Conservation (phyloP, 2,797 vertebrate species). For the Halcyon smyrnensis region DNA sequence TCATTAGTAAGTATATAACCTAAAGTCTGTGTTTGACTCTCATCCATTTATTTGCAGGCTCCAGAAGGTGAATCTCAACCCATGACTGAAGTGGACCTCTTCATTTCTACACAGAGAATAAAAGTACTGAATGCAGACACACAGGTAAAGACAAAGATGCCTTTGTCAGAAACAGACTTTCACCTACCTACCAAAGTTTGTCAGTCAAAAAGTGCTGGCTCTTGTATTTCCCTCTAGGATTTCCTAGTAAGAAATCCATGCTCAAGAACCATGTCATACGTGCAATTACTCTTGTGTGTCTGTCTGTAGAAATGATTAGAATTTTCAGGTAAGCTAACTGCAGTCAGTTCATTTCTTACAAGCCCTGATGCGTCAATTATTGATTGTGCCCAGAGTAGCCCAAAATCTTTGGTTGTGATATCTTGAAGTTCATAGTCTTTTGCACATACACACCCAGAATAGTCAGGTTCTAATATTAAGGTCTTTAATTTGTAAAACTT, state of each 20-base stretch:
- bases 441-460: not conserved
- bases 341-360: not conserved
- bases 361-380: not conserved
- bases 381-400: not conserved
- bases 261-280: not conserved
- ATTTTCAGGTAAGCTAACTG: not conserved
- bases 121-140: conserved; percentile 97
- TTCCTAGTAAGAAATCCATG: not conserved
- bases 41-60: conserved; percentile 78
- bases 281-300: not conserved
- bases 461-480: not conserved
- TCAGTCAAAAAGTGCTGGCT: not conserved
- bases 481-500: not conserved
- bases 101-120: conserved; percentile 98
- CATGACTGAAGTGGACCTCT: conserved; percentile 94
- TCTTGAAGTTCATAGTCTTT: not conserved
- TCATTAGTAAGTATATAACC: not conserved
- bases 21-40: not conserved
- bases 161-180: not conserved
- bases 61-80: conserved; percentile 88
- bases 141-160: conserved; percentile 83
- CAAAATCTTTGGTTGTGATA: not conserved
- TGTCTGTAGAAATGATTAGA: not conserved
- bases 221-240: not conserved
- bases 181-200: not conserved